A percentile compares a stretch with the other conserved stretches of the same genome.
Conservation (phyloP, 2,113 vertebrate genomes). For the Macrotis lagotis region DNA sequence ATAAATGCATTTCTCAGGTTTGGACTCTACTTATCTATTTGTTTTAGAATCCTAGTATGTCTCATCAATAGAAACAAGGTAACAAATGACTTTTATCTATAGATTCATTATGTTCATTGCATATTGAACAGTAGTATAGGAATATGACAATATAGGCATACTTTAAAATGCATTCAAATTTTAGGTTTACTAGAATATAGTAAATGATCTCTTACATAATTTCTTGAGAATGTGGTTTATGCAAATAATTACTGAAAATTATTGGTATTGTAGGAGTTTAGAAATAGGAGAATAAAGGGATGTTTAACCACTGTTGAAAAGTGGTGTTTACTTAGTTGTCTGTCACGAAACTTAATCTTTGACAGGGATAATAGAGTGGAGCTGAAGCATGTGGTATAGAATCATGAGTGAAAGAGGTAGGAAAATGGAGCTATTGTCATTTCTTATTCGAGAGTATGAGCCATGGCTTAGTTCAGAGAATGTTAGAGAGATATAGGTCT, state of each 20-base stretch:
- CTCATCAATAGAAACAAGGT: background rate
- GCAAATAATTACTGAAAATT: background rate
- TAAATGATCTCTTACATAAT: background rate
- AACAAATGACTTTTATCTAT: background rate
- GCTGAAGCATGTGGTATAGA: background rate
- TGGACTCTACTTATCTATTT: background rate
- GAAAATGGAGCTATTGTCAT: background rate
- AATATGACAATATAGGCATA: background rate
- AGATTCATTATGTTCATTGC: background rate
- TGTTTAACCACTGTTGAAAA: slow-evolving; percentile 29
- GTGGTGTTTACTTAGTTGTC: slow-evolving; percentile 27
- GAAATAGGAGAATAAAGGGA: slow-evolving; percentile 20
- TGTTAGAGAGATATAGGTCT: background rate
- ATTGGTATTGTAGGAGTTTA: slow-evolving; percentile 17
- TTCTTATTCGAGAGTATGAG: background rate
- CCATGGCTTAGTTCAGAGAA: background rate
- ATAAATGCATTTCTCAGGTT: background rate
- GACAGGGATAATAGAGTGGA: background rate
- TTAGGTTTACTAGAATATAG: background rate
- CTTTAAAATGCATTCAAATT: background rate
- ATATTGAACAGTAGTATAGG: background rate
- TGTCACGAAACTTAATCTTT: slow-evolving; percentile 22
- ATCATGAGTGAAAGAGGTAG: slow-evolving; percentile 3
- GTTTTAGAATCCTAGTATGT: background rate
- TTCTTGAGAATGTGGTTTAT: background rate